Evolutionary conservation across 1,140 invertebrate species (phyloP).

Genomic region (Acyrthosiphon pisum): DNA sequence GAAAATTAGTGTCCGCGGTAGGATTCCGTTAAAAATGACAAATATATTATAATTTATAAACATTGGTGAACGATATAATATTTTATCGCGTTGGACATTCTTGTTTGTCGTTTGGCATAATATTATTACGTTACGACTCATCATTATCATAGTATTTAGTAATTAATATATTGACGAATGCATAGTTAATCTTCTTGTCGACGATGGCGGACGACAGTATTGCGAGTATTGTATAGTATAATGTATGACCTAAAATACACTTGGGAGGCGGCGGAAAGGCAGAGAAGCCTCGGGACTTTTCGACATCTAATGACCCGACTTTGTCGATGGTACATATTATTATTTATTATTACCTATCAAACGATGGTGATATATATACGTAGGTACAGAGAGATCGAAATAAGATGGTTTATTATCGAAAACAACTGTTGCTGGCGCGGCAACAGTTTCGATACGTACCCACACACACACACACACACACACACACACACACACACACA

Average conservation of each 20-base stretch:
- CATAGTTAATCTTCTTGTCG: too few relatives aligned
- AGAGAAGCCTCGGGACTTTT: background rate
- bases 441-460: background rate
- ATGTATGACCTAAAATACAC: background rate
- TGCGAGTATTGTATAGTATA: too few relatives aligned
- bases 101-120: too few relatives aligned
- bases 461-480: background rate
- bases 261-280: background rate
- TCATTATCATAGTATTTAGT: too few relatives aligned
- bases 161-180: too few relatives aligned
- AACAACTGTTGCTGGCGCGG: background rate
- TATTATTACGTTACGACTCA: too few relatives aligned
- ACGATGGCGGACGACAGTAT: too few relatives aligned
- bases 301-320: background rate
- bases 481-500: background rate
- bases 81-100: too few relatives aligned
- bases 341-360: background rate
- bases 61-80: too few relatives aligned
- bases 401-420: constrained; percentile 13
- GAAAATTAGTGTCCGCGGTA: too few relatives aligned
- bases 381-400: background rate
- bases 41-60: too few relatives aligned
- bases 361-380: background rate
- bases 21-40: too few relatives aligned
- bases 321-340: background rate